These are phyloP conservation scores for Centruroides sculpturatus DNA, from an alignment of 1,140 invertebrate genomes.

Conservation along the genomic window DNA sequence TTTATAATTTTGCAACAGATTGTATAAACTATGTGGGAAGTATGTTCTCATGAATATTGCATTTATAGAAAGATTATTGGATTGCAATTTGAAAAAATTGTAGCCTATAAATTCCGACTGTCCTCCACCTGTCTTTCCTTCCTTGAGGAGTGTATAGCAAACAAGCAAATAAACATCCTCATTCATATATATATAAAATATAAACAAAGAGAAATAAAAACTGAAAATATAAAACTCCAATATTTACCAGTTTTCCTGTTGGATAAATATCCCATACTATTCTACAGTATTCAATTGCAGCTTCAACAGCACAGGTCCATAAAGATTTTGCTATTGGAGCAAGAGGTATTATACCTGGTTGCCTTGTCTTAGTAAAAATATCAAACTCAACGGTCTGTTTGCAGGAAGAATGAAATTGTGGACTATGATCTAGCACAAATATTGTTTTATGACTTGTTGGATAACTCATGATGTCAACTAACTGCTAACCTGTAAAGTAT, in stretches of 20 bases:
- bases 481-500: not conserved
- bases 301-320: slow-evolving; percentile 90
- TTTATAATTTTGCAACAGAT: too few relatives aligned
- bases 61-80: too few relatives aligned
- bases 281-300: slow-evolving; percentile 83
- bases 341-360: slow-evolving; percentile 50
- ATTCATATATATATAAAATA: too few relatives aligned
- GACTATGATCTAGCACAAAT: slow-evolving; percentile 83
- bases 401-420: slow-evolving; percentile 63
- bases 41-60: too few relatives aligned
- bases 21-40: too few relatives aligned
- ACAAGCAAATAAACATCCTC: too few relatives aligned
- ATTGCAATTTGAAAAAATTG: too few relatives aligned
- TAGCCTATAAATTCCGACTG: too few relatives aligned
- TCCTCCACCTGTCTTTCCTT: too few relatives aligned
- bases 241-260: slow-evolving; percentile 14
- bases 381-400: slow-evolving; percentile 80
- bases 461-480: slow-evolving; percentile 4
- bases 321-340: slow-evolving; percentile 72
- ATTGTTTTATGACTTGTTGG: slow-evolving; percentile 64
- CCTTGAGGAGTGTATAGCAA: too few relatives aligned
- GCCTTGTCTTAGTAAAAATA: slow-evolving; percentile 40
- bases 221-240: not conserved
- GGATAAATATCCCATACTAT: slow-evolving; percentile 79
- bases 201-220: not conserved